phyloP scores from a whole-genome alignment of 2,113 vertebrate genomes.

The Platichthys stellatus region DNA sequence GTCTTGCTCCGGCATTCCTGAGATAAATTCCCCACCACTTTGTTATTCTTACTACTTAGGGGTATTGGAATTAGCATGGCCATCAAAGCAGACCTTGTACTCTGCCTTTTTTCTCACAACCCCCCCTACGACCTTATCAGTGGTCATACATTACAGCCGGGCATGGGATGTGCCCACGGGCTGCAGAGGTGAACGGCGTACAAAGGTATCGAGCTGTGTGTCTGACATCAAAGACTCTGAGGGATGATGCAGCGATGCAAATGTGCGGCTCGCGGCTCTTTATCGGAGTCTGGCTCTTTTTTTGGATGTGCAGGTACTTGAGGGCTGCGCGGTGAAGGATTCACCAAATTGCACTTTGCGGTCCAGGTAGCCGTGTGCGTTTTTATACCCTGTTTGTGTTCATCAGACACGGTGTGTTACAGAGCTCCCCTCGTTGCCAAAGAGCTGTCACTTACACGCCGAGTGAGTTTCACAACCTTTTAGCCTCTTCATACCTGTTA shows the following conservation, averaged over 20 bases:
- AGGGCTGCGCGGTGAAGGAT: constrained; percentile 36
- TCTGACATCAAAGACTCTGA: constrained; percentile 53
- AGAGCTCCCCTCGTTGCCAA: constrained; percentile 10
- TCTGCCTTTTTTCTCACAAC: constrained; percentile 56
- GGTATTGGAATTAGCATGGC: constrained; percentile 77
- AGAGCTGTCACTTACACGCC: constrained; percentile 32
- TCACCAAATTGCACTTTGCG: constrained; percentile 15
- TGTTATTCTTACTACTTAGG: constrained; percentile 81
- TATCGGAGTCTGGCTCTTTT: not conserved
- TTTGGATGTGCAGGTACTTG: constrained; percentile 40
- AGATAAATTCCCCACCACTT: constrained; percentile 80
- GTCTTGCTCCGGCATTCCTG: constrained; percentile 79
- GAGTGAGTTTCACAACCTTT: constrained; percentile 32
- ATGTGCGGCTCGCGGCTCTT: constrained; percentile 35
- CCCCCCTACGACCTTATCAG: constrained; percentile 64
- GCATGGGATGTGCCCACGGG: constrained; percentile 45
- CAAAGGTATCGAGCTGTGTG: constrained; percentile 49
- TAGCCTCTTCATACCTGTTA: constrained; percentile 53
- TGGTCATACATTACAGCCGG: constrained; percentile 68
- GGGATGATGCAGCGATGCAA: constrained; percentile 49
- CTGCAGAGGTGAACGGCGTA: constrained; percentile 58
- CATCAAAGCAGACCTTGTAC: constrained; percentile 77
- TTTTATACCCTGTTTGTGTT: constrained; percentile 35
- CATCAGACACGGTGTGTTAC: constrained; percentile 2
- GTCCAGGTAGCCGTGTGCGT: constrained; percentile 46